Evolutionary conservation across 2,113 vertebrate genomes (phyloP), one percentile per base, ranked within the genome.

Genomic region (Phodopus roborovskii): DNA sequence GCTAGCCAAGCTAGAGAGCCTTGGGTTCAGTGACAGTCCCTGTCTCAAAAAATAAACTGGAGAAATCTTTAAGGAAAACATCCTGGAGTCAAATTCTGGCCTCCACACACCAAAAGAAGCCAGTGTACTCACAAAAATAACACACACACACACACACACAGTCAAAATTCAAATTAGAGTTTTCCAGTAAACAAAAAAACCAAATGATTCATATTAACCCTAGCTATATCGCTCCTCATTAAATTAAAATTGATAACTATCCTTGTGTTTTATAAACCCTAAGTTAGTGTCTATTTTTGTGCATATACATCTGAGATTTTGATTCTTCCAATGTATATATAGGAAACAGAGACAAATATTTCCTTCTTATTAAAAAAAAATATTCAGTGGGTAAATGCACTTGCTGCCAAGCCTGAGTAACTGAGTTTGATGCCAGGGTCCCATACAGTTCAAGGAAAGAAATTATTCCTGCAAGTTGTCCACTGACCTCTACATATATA

Each of bases 171-270:
- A 56, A 88, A 90, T 56, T 82, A 17, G 0, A 45, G 10, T 84
- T 77, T 5, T 86, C 73, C 42, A 66, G 64, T 33, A 92, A 96
- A 58, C 53, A 96, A 94, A 77, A 77, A 19, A 78, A 48, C 75
- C 79, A 93, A 82, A 91, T 73, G 58, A 74, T 28, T 94, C 94
- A 42, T 92, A 83, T 50, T 94, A 97, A 95, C 88, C 56, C 94
- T 87, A 75, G 45, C 58, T 79, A 77, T 66, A n/a, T 15, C 87
- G 48, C 20, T 26, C 66, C 73, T 68, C 42, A 85, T 78, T 91
- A 91, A 94, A 74, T 90, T 92, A 88, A 88, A 74, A 82, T 36
- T 33, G 86, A 86, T 64, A 90, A 90, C 94, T 48, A 85, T 24
- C 60, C 92, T 94, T 42, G 1, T 73, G 36, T 36, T 92, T 96